phyloP scores from a whole-genome alignment of 2,797 vertebrate genomes.

The Tinamus major region DNA sequence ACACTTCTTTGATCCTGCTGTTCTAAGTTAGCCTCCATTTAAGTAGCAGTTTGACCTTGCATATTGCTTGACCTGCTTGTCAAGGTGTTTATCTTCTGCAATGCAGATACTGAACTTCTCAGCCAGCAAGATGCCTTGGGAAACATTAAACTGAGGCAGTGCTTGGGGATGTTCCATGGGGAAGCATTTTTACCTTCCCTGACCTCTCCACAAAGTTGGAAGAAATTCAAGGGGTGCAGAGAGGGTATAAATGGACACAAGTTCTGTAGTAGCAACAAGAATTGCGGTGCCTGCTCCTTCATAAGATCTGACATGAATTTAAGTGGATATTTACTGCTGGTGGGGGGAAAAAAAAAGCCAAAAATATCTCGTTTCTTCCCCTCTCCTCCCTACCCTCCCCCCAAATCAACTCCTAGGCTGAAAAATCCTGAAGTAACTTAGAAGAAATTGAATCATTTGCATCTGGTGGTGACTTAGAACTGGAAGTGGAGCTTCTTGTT shows the following conservation, averaged over 20 bases:
- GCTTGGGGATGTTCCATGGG: rapidly evolving
- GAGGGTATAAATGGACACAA: neutral
- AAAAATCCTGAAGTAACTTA: neutral
- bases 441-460: neutral
- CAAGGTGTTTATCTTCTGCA: constrained; percentile 56
- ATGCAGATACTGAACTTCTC: constrained; percentile 33
- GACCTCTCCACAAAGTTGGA: neutral
- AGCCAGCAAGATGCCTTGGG: neutral
- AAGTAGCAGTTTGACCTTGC: constrained; percentile 44
- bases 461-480: neutral
- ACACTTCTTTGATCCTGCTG: neutral
- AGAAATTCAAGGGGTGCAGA: neutral
- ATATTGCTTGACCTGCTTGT: constrained; percentile 31
- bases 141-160: neutral
- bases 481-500: neutral
- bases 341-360: too few species aligned
- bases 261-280: neutral
- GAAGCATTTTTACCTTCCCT: neutral
- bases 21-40: neutral
- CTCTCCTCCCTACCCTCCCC: too few species aligned
- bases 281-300: neutral
- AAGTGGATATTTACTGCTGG: neutral
- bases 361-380: too few species aligned
- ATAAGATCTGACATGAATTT: neutral
- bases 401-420: neutral